Base-by-base conservation (phyloP, 2,113 vertebrate genomes). In the Hylia prasina region DNA sequence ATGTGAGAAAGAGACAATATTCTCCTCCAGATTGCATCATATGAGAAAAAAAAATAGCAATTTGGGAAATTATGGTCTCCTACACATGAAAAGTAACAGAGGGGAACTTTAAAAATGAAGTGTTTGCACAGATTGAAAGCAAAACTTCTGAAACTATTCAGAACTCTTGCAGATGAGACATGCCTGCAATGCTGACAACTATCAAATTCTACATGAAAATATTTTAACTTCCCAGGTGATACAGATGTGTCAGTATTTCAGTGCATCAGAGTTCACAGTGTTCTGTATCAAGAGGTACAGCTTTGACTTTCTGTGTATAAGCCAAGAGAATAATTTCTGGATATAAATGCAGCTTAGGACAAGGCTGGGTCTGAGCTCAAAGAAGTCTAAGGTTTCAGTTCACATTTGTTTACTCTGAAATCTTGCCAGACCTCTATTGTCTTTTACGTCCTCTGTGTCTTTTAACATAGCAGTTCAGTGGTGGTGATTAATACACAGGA, bases 321-420 rank as follows among this genome's bases (percentile, higher is more conserved):
- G 8, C 31, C 71, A 92, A 64, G 56, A 80, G 31, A 63, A 30
- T 37, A 80, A 78, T 89, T 88, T 92, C 44, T 94, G 47, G 10
- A 54, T 78, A 31, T 68, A 92, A 93, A 89, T 64, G 33, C 47
- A 71, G 7, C 2, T 71, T 69, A 82, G 35, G 79, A 75, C 64
- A 88, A 88, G 85, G 64, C 83, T 82, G 86, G 40, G 31, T 78
- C 79, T 88, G 71, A 78, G 69, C 93, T 93, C 82, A 96, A 88
- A 92, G 44, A 80, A 72, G 22, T 75, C 72, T 89, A 33, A 84
- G 51, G n/a, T 93, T 94, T 94, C 85, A 37, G 51, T 81, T 90
- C 48, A 75, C 51, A 48, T 90, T 89, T 90, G 72, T 95, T 96
- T 86, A 81, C 56, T 39, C 60, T 87, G 80, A 95, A 89, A 87